Evolutionary conservation across 1,140 invertebrate genomes (phyloP), one percentile per base, ranked within the genome.

Genomic region (Drosophila chauvacae): DNA sequence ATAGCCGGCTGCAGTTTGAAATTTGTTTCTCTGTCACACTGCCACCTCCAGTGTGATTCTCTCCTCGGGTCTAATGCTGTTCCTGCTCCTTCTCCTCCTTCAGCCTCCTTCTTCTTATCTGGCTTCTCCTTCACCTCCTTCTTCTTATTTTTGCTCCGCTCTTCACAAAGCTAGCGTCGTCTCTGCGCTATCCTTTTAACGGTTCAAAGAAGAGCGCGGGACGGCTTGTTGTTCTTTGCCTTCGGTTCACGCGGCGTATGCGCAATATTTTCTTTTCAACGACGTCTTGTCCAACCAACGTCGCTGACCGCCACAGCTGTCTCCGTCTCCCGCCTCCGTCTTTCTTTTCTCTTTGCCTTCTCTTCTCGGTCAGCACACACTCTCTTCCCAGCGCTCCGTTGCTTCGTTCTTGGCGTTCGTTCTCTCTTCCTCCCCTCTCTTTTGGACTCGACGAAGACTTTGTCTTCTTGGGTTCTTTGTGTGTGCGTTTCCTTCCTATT

Each of bases 181-280:
- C 7, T 42, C 26, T 51, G 20, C 33, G 20, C 33, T 60, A 11
- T 44, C 35, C 33, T 33, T 30, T 28, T 39, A 23, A 23, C 30
- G 14, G 14, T 18, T 44, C 0, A 7, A 28, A 14, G 28, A 35
- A 18, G 39, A 39, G 65, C 64, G 51, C 53, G 20, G n/a, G 18
- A 26, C 65, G 65, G 60, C 30, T 57, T 73, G 58, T 57, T 80
- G 42, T 48, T 62, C 42, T 45, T 63, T 48, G 45, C 37, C 42
- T 65, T 78, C 58, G 79, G 65, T 87, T 80, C 77, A 83, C 83
- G 58, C 76, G 84, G 80, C 84, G 84, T 87, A 87, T 87, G 80
- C 80, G 84, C 77, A 80, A 84, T 87, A 74, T 83, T 76, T 60
- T 64, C 50, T 39, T 56, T 56, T 39, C 53, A 56, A 56, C 53